Base-by-base conservation (phyloP, 64 coral and sea anemone genomes). In the Stichodactyla helianthus region DNA sequence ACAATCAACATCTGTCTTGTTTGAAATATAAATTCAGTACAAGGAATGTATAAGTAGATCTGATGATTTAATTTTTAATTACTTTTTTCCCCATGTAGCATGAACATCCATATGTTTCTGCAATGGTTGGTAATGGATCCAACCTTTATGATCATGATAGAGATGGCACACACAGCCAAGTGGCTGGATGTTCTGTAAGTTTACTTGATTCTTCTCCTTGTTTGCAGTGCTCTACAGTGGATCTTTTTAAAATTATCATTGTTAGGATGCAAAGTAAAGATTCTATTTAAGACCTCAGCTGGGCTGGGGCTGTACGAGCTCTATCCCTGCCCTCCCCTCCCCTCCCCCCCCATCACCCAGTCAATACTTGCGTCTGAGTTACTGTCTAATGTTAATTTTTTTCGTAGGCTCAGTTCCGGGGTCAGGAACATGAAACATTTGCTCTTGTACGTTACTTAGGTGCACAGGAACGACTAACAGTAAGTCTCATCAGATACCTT, bases 21-120 rank as follows among this genome's bases (percentile, higher is more conserved):
- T 44, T 44, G 35, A 44, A 44, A 44, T 44, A 44, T 44, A 44
- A 44, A 44, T 44, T 44, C 35, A 44, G 14, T 58, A 58, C 55
- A 57, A 57, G 55, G 55, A 57, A 57, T 57, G 13, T 57, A 57
- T 14, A 57, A 57, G 55, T 57, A 1, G 55, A 11, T 9, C 55
- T 58, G 55, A 58, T 44, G 35, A 44, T 44, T 44, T 44, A 44
- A 3, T 44, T 44, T 52, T 52, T 52, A 17, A 52, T 79, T 44
- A 20, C 83, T 71, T 15, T 51, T 50, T 22, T 91, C 44, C 53
- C 14, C 18, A 20, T 57, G 4, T 12, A 98, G 95, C 95, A 98
- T 78, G 95, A 98, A 7, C 95, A 98, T 87, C 95, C 95, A 1
- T 98, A 92, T 50, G 90, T 98, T 77, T 98, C 95, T 51, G 89